Evolutionary conservation across 2,888 invertebrate genomes (phyloP).

Genomic region (Criorhina ranunculi): DNA sequence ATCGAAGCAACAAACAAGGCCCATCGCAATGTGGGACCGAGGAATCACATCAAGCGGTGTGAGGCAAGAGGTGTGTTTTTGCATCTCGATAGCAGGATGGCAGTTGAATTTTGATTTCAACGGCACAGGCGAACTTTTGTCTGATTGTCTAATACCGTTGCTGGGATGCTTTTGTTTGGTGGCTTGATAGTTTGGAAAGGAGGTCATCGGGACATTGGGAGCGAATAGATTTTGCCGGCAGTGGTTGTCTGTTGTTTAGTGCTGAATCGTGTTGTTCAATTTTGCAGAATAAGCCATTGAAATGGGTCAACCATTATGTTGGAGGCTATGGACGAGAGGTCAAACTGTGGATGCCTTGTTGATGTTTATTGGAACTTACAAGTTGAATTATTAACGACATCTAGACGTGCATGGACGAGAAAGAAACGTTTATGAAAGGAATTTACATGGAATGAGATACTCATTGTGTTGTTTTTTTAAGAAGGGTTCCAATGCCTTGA

Average conservation of each 20-base stretch:
- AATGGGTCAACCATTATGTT: constrained; percentile 21
- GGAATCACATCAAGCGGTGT: background rate
- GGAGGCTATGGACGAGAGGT: background rate
- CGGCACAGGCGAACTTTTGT: constrained; percentile 47
- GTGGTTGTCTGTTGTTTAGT: constrained; percentile 20
- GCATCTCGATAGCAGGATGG: constrained; percentile 22
- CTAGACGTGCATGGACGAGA: background rate
- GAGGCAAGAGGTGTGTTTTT: constrained; percentile 21
- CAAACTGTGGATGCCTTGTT: background rate
- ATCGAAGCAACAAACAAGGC: constrained; percentile 23
- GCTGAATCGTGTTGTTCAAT: constrained; percentile 16
- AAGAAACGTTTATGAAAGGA: background rate
- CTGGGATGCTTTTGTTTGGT: constrained; percentile 36
- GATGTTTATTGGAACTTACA: constrained; percentile 1
- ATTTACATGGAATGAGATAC: too few relatives aligned
- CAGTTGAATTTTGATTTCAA: constrained; percentile 39
- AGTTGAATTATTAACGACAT: background rate
- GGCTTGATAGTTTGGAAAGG: constrained; percentile 50
- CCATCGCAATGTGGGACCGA: constrained; percentile 13
- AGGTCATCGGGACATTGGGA: constrained; percentile 30
- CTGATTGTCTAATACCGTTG: constrained; percentile 34
- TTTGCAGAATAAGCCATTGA: constrained; percentile 25
- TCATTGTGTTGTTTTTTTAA: too few relatives aligned
- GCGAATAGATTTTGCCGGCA: background rate
- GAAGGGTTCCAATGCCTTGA: too few relatives aligned